Evolutionary conservation across 2,888 invertebrate species (phyloP), one percentile per base, ranked within the genome.

Genomic region (Eupithecia subfuscata): DNA sequence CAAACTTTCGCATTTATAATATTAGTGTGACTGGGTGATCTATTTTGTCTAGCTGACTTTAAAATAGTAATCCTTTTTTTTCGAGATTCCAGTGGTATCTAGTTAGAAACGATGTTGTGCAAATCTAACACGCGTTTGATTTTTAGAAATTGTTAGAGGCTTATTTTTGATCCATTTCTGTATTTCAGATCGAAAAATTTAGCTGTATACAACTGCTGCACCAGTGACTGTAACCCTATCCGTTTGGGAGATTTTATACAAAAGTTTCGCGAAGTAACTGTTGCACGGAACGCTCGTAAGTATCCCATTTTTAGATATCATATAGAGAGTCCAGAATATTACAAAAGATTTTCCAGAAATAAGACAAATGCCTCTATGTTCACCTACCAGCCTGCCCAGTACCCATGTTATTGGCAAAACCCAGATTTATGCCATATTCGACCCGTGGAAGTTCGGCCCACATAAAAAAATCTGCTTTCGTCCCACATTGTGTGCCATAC

Each of bases 131-230:
- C 0, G 6, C 6, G 48, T 7, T 48, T 48, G 5, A 48, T 18
- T 52, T 52, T 18, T n/a, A 8, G 1, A 8, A n/a, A 52, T n/a
- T 8, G 2, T 52, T 56, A 22, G 22, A n/a, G 3, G 52, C 9
- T 63, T 25, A 30, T 63, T 63, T 63, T 30, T 14, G 14, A 5
- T 14, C 30, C 2, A n/a, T 71, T 70, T 73, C 2, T 16, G 45
- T 9, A 65, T 77, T 77, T 64, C 70, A 77, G 77, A 45, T 77
- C 75, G 8, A 60, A 75, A 75, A 60, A 16, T 14, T 63, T 75
- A 0, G 40, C 73, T 8, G 77, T 77, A 4, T 77, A 75, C 14
- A 77, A 77, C 25, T 75, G 70, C 22, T 77, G 77, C 64, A 77
- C 68, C n/a, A 70, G 77, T n/a, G 77, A 77, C n/a, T 73, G 77